These are phyloP conservation scores for Clinocottus analis DNA, from an alignment of 2,113 vertebrate species.

Conservation along the genomic window DNA sequence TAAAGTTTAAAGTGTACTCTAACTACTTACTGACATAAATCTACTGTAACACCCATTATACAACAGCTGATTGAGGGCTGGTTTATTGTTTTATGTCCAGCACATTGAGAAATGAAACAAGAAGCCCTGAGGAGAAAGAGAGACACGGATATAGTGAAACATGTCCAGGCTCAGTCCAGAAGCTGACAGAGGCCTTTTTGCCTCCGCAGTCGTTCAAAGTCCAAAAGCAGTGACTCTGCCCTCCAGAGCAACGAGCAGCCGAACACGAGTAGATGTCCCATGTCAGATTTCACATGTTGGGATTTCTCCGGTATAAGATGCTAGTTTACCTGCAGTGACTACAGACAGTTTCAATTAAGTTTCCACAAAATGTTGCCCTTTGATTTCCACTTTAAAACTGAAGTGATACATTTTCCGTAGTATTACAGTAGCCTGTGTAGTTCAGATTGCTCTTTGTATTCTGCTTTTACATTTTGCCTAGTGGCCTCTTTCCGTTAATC, in stretches of 20 bases:
- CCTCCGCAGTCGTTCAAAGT: conserved; percentile 44
- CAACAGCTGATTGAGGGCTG: conserved; percentile 66
- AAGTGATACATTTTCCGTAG: conserved; percentile 53
- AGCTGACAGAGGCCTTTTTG: conserved; percentile 23
- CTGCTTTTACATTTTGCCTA: conserved; percentile 27
- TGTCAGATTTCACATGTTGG: background rate
- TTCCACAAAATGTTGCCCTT: conserved; percentile 76
- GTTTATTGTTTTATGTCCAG: conserved; percentile 51
- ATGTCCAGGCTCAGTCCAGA: conserved; percentile 59
- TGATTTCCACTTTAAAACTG: conserved; percentile 61
- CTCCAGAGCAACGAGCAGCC: conserved; percentile 31
- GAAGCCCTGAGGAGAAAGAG: conserved; percentile 79
- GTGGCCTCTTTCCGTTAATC: conserved; percentile 13
- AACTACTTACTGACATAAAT: conserved; percentile 60
- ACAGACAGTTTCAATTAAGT: conserved; percentile 39
- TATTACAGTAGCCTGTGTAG: conserved; percentile 61
- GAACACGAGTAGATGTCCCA: conserved; percentile 21
- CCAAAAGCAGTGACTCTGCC: conserved; percentile 40
- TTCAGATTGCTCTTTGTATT: conserved; percentile 48
- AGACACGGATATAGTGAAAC: conserved; percentile 56
- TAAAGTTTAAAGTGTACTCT: conserved; percentile 63
- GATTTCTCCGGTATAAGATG: conserved; percentile 34
- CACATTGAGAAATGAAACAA: conserved; percentile 65
- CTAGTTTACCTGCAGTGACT: conserved; percentile 51
- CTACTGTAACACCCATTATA: conserved; percentile 62